Evolutionary conservation across 2,888 invertebrate species (phyloP).

Genomic region (Automeris io): DNA sequence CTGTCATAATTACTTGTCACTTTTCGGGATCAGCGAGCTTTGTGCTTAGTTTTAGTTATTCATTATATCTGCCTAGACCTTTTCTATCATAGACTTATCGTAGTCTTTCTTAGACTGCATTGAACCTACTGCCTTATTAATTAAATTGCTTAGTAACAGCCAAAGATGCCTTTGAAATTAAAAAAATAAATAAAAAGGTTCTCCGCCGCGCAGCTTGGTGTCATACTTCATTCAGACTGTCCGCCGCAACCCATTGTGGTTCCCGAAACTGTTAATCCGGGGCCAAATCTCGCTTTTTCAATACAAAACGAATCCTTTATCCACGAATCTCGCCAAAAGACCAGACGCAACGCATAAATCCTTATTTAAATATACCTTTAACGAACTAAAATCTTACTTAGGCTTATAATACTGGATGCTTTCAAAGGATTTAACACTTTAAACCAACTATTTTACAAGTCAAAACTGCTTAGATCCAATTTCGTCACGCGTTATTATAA

Average conservation of each 20-base stretch:
- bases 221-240: slow-evolving; percentile 28
- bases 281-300: slow-evolving; percentile 49
- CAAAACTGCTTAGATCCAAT: slow-evolving; percentile 24
- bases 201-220: slow-evolving; percentile 2
- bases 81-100: too few species aligned
- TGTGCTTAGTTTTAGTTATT: too few species aligned
- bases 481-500: slow-evolving; percentile 14
- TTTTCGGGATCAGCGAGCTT: not conserved
- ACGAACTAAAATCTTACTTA: slow-evolving; percentile 21
- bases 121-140: too few species aligned
- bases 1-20: slow-evolving; percentile 18
- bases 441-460: slow-evolving; percentile 18
- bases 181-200: too few species aligned
- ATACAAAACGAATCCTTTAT: slow-evolving; percentile 59
- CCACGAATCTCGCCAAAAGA: slow-evolving; percentile 72
- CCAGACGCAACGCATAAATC: slow-evolving; percentile 75
- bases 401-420: slow-evolving; percentile 23
- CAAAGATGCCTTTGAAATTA: too few species aligned
- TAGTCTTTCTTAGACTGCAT: too few species aligned
- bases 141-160: too few species aligned
- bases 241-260: slow-evolving; percentile 41
- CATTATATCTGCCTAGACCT: too few species aligned
- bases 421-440: slow-evolving; percentile 27
- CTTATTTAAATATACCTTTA: slow-evolving; percentile 72
- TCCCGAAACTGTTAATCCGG: slow-evolving; percentile 44